Percentiles rank a stretch among this genome's conserved stretches.
These are phyloP conservation scores for Phataginus tricuspis DNA, from an alignment of 2,797 vertebrate species.

Conservation along the genomic window DNA sequence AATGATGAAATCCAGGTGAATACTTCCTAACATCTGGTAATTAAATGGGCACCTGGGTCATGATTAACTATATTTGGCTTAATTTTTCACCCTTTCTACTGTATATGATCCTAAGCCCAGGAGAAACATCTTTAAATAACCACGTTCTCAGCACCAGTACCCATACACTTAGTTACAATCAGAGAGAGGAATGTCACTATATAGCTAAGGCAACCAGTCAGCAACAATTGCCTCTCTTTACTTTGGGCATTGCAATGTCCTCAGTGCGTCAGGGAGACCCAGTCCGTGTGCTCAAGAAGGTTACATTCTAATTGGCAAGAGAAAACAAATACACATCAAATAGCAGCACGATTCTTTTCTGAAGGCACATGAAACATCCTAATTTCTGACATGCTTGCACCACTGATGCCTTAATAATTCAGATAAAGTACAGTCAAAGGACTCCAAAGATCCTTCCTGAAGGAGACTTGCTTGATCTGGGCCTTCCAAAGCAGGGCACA, in stretches of 20 bases:
- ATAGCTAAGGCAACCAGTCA: background rate
- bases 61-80: background rate
- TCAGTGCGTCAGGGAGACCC: background rate
- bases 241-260: background rate
- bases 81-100: background rate
- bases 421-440: background rate
- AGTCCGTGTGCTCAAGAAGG: background rate
- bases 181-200: background rate
- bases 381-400: background rate
- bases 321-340: background rate
- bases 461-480: background rate
- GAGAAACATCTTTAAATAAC: slow-evolving; percentile 32
- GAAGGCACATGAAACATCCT: background rate
- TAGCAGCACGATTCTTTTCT: background rate
- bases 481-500: background rate
- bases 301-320: background rate
- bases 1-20: background rate
- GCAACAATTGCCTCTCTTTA: background rate
- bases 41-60: background rate
- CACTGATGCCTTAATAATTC: background rate
- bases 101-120: background rate
- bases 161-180: background rate
- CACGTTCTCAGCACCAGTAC: background rate
- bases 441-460: background rate
- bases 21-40: slow-evolving; percentile 34